Evolutionary conservation across 2,113 vertebrate genomes (phyloP), one percentile per base, ranked within the genome.

Genomic region (Octodon degus): DNA sequence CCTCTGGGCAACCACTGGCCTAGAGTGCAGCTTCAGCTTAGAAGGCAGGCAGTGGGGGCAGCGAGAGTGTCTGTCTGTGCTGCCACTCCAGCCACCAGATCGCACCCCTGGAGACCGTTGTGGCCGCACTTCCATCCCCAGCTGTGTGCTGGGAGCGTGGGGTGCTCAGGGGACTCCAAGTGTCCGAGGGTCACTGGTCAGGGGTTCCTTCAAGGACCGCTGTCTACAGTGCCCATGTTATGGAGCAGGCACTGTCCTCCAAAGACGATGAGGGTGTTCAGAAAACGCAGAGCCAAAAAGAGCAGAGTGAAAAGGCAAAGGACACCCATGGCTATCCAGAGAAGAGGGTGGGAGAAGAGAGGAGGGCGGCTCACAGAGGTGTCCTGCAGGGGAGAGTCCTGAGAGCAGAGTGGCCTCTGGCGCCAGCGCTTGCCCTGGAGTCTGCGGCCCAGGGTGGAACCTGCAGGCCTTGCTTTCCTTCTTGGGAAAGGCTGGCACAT

Each of bases 1-100:
- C n/a, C 47, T 85, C 60, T 95, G 0, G 4, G 13, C 80, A 83
- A 90, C 89, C 50, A 84, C 74, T 96, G 86, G 93, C 40, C 80
- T 82, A 53, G 70, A 65, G 37, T 16, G 0, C 27, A 30, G 30
- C 2, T 85, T 37, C 3, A n/a, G 40, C 19, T 37, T 22, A 27
- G 30, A 80, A 82, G 37, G 37, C 30, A 32, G 34, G 53, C n/a
- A 47, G 7, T 2, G 5, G 8, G 24, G 0, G 17, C 10, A 43
- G 91, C 7, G 2, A 88, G 67, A 37, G 37, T 19, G 24, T 20
- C 25, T 32, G 53, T 58, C 34, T 27, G 30, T 6, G 27, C 34
- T 0, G 43, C 25, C 40, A 30, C 74, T 2, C 16, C 3, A 16
- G 16, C 34, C 67, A 5, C 34, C 7, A n/a, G 34, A n/a, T 37